Evolutionary conservation across 2,113 vertebrate species (phyloP).

Genomic region (Acrocephalus arundinaceus): DNA sequence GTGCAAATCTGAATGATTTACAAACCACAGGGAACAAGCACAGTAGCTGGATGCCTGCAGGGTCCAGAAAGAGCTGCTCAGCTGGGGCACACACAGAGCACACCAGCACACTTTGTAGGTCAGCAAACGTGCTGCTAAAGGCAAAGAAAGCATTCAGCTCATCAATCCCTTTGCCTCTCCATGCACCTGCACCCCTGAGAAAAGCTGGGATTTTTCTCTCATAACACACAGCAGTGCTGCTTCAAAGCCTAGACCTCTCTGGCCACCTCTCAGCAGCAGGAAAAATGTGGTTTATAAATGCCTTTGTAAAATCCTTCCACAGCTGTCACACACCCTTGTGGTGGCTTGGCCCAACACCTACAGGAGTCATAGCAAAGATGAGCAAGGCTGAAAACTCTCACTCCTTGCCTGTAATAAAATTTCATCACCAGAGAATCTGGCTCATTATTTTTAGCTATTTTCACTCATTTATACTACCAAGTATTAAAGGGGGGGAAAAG

Average conservation of each 20-base stretch:
- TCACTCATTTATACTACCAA: not conserved
- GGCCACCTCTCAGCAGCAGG: not conserved
- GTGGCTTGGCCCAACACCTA: not conserved
- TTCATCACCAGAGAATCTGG: not conserved
- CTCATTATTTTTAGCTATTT: not conserved
- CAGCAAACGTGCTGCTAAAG: not conserved
- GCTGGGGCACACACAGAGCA: not conserved
- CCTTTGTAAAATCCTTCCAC: not conserved
- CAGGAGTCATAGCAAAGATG: not conserved
- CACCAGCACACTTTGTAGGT: fast-evolving
- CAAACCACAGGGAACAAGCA: not conserved
- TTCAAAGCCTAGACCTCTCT: not conserved
- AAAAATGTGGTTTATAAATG: not conserved
- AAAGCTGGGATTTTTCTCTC: not conserved
- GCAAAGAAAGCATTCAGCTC: not conserved
- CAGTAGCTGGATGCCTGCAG: not conserved
- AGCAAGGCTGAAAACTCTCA: not conserved
- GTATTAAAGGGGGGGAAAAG: not conserved
- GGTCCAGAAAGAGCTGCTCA: not conserved
- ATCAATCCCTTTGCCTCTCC: not conserved
- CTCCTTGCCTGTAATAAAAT: not conserved
- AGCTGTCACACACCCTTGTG: not conserved
- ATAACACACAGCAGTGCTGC: not conserved
- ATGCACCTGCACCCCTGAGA: not conserved
- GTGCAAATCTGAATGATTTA: not conserved